These are phyloP conservation scores for Diphyllodes magnificus DNA, from an alignment of 2,113 vertebrate species.

Conservation along the genomic window DNA sequence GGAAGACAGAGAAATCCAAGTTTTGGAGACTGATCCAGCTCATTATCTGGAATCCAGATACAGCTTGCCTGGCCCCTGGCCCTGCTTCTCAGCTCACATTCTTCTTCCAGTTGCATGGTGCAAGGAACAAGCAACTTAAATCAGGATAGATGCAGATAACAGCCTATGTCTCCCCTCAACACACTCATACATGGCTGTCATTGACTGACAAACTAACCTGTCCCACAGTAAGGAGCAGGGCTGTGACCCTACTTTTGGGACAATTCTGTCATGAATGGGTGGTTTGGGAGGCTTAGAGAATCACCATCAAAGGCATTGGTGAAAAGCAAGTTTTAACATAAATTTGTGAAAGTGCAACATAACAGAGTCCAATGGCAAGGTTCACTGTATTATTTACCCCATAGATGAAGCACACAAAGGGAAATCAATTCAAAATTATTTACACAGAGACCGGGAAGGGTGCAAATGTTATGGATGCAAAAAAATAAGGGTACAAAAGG, in stretches of 20 bases:
- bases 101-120: not conserved
- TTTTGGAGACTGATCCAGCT: not conserved
- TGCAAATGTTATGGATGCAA: not conserved
- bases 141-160: not conserved
- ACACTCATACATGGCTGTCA: rapidly evolving
- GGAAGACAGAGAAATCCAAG: not conserved
- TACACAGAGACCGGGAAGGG: not conserved
- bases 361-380: not conserved
- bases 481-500: not conserved
- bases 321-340: not conserved
- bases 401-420: not conserved
- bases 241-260: not conserved
- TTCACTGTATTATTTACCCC: not conserved
- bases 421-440: not conserved
- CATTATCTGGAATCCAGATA: not conserved
- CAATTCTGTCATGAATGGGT: not conserved
- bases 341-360: not conserved
- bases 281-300: not conserved
- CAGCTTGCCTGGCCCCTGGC: not conserved
- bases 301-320: not conserved
- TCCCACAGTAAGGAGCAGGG: not conserved
- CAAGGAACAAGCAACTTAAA: not conserved
- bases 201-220: not conserved
- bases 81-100: not conserved
- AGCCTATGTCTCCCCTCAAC: not conserved